These are phyloP conservation scores for Leptura quadrifasciata DNA, from an alignment of 2,888 invertebrate species.

Conservation along the genomic window DNA sequence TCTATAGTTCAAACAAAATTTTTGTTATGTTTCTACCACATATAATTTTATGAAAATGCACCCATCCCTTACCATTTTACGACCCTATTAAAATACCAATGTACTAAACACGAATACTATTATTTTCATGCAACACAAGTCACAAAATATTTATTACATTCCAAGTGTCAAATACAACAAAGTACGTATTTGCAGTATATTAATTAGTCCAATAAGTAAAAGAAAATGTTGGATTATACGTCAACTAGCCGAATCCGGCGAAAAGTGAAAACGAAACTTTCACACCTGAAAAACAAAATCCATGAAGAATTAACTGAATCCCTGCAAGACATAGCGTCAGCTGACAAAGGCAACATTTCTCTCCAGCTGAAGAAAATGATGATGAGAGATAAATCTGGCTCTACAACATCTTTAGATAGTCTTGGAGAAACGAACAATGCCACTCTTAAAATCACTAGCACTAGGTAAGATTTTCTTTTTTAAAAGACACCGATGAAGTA, in stretches of 20 bases:
- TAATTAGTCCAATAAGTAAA: neutral
- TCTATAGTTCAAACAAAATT: too few species aligned
- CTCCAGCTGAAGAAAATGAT: conserved; percentile 29
- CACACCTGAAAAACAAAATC: conserved; percentile 48
- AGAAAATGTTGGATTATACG: conserved; percentile 45
- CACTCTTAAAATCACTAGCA: neutral
- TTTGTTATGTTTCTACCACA: too few species aligned
- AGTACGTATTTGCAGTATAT: neutral
- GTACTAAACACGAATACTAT: too few species aligned
- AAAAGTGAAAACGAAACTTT: conserved; percentile 57
- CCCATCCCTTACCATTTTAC: too few species aligned
- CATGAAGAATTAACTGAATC: conserved; percentile 51
- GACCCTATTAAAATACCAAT: too few species aligned
- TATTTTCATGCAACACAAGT: neutral
- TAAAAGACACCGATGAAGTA: conserved; percentile 4
- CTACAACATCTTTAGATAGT: conserved; percentile 22
- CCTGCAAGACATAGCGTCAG: conserved; percentile 44
- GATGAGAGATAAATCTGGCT: conserved; percentile 22
- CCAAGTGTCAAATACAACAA: neutral
- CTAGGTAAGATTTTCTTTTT: conserved; percentile 33
- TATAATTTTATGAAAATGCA: too few species aligned
- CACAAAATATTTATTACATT: neutral
- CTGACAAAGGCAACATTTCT: conserved; percentile 27
- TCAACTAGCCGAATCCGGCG: conserved; percentile 59
- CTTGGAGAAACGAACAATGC: conserved; percentile 13